Evolutionary conservation across 2,113 vertebrate species (phyloP).

Genomic region (Hippocampus comes): DNA sequence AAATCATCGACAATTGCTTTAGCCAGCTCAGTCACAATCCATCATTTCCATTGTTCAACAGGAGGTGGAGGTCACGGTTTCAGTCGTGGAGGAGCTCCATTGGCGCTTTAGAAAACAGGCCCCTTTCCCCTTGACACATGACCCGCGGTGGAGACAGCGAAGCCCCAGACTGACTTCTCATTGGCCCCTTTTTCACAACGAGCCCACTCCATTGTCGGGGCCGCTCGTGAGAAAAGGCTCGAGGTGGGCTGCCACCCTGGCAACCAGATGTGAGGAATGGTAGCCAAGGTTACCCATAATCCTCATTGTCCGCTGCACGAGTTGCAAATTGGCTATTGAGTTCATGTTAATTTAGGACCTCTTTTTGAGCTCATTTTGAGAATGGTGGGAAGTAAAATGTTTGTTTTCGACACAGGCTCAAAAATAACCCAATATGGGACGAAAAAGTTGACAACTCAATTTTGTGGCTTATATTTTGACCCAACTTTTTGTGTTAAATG

Average conservation of each 20-base stretch:
- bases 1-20: slow-evolving; percentile 32
- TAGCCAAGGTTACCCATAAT: slow-evolving; percentile 49
- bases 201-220: slow-evolving; percentile 60
- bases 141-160: slow-evolving; percentile 60
- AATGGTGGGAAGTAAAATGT: slow-evolving; percentile 9
- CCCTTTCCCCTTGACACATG: slow-evolving; percentile 46
- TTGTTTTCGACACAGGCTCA: background rate
- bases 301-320: slow-evolving; percentile 18
- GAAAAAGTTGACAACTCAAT: no score
- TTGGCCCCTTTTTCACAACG: slow-evolving; percentile 43
- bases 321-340: slow-evolving; percentile 13
- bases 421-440: no score
- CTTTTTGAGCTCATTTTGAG: background rate
- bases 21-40: slow-evolving; percentile 20
- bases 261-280: slow-evolving; percentile 69
- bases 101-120: slow-evolving; percentile 31
- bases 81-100: slow-evolving; percentile 40
- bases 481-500: no score
- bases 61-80: slow-evolving; percentile 27
- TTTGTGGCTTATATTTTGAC: no score
- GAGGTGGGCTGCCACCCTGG: slow-evolving; percentile 68
- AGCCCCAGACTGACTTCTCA: slow-evolving; percentile 41
- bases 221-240: slow-evolving; percentile 66
- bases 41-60: slow-evolving; percentile 25
- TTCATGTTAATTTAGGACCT: slow-evolving; percentile 38